phyloP scores from a whole-genome alignment of 2,888 invertebrate genomes.

The Toxonevra muliebris region DNA sequence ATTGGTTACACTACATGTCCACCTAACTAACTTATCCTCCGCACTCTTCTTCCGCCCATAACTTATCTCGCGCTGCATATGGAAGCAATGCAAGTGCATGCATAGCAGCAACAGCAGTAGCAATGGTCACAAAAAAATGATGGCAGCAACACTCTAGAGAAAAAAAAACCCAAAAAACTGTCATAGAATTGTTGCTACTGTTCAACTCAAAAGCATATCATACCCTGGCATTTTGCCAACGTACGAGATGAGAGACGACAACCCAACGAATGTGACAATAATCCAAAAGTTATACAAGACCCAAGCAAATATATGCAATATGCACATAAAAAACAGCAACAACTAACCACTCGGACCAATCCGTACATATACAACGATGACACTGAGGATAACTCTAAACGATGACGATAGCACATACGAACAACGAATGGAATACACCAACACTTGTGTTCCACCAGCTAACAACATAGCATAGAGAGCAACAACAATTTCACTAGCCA shows the following conservation, averaged over 20 bases:
- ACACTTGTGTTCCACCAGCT: no score
- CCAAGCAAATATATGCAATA: not conserved
- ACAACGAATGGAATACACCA: no score
- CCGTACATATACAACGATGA: no score
- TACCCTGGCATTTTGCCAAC: constrained; percentile 38
- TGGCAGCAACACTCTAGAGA: not conserved
- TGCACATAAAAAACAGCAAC: not conserved
- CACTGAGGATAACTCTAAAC: no score
- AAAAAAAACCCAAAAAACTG: not conserved
- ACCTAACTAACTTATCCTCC: not conserved
- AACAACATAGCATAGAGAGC: no score
- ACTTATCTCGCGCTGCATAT: no score
- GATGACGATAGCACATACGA: no score
- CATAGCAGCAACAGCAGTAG: constrained; percentile 3
- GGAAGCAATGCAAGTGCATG: not conserved
- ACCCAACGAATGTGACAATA: constrained; percentile 31
- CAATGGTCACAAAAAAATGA: not conserved
- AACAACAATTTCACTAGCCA: no score
- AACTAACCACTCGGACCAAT: not conserved
- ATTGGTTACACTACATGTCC: not conserved
- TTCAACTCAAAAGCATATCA: constrained; percentile 24
- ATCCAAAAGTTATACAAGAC: constrained; percentile 18
- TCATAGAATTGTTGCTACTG: constrained; percentile 3
- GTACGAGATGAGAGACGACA: not conserved
- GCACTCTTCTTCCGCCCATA: no score